Percentiles rank a stretch among this genome's conserved stretches.
phyloP scores from a whole-genome alignment of 2,113 vertebrate species.

The Ctenodactylus gundi region DNA sequence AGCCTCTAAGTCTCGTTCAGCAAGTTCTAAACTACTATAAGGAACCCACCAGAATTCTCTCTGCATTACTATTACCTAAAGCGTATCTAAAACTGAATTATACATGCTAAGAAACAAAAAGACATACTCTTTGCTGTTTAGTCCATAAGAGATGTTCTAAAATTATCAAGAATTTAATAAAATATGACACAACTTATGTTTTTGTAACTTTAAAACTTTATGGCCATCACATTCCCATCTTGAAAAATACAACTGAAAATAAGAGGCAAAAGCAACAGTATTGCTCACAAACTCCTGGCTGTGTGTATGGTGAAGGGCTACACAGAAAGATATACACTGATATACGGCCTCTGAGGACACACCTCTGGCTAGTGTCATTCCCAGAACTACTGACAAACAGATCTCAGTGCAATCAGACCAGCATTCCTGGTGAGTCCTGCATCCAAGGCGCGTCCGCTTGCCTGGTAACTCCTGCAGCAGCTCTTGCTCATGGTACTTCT shows the following conservation, averaged over 20 bases:
- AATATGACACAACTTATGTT: not conserved
- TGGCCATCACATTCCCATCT: not conserved
- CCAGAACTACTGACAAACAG: not conserved
- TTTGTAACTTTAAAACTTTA: conserved; percentile 38
- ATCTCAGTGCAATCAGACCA: not conserved
- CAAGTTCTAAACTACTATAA: conserved; percentile 19
- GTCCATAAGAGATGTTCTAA: not conserved
- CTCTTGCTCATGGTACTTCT: not conserved
- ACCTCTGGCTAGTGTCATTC: not conserved
- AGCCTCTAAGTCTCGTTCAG: not conserved
- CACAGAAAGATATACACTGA: not conserved
- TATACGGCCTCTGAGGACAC: not conserved
- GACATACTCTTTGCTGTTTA: not conserved
- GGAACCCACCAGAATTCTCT: not conserved
- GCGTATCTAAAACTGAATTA: not conserved
- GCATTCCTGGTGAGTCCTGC: not conserved
- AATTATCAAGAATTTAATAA: conserved; percentile 35
- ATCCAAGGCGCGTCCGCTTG: not conserved
- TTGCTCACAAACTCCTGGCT: not conserved
- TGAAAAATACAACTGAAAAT: not conserved
- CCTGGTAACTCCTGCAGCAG: not conserved
- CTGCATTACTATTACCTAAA: not conserved
- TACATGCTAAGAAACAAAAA: not conserved
- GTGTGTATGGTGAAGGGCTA: not conserved
- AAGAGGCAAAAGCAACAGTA: not conserved